These are phyloP conservation scores for Agrotis segetum DNA, from an alignment of 2,888 invertebrate species.

Conservation along the genomic window DNA sequence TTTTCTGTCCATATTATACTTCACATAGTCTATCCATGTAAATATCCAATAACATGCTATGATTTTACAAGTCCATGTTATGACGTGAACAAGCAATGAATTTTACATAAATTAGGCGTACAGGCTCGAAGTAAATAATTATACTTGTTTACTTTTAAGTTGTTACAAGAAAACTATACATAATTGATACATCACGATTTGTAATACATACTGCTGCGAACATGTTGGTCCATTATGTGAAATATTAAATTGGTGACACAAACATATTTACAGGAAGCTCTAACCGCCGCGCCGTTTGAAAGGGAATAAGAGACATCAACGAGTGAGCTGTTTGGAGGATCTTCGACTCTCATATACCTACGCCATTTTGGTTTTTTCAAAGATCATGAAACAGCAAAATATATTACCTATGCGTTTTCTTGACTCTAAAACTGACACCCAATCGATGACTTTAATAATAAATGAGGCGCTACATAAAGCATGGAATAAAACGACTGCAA, in stretches of 20 bases:
- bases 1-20: too few relatives aligned
- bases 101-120: not conserved
- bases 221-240: not conserved
- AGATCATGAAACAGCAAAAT: too few relatives aligned
- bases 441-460: not conserved
- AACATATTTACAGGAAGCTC: not conserved
- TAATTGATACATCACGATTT: not conserved
- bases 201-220: not conserved
- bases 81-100: slow-evolving; percentile 16
- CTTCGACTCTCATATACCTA: too few relatives aligned
- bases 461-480: not conserved
- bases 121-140: not conserved
- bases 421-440: too few relatives aligned
- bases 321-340: not conserved
- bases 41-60: not conserved
- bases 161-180: not conserved
- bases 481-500: not conserved
- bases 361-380: too few relatives aligned
- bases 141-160: slow-evolving; percentile 13
- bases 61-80: too few relatives aligned
- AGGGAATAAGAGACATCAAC: not conserved
- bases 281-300: too few relatives aligned
- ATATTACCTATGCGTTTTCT: too few relatives aligned
- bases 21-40: not conserved
- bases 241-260: not conserved